Evolutionary conservation across 2,797 vertebrate genomes (phyloP).

Genomic region (Mormyrus hasselquistii): DNA sequence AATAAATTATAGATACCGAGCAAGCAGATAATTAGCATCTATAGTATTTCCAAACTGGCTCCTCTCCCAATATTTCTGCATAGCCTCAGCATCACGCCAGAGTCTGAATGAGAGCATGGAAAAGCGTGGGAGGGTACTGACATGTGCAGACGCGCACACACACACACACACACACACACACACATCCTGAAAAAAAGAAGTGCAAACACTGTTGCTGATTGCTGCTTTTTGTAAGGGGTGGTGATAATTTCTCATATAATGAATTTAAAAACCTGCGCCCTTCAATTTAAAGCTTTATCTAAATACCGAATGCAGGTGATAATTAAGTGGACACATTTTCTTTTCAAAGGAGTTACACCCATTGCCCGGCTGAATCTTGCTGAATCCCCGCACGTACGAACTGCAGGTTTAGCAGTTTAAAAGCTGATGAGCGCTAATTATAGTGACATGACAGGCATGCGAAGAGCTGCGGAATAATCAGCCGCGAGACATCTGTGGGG

Average conservation of each 20-base stretch:
- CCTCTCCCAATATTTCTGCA: conserved; percentile 7
- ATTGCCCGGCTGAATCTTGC: not conserved
- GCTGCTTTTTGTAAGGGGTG: not conserved
- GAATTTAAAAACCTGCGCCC: not conserved
- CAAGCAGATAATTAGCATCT: not conserved
- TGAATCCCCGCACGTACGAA: not conserved
- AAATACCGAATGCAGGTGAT: conserved; percentile 1
- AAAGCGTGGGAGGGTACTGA: not conserved
- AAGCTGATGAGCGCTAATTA: not conserved
- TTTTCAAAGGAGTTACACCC: not conserved
- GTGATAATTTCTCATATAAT: not conserved
- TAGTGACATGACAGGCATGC: not conserved
- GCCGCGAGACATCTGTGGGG: not conserved
- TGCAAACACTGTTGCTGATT: not conserved
- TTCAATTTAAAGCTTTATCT: not conserved
- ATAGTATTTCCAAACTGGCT: conserved; percentile 14
- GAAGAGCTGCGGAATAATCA: not conserved
- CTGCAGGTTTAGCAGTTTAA: conserved; percentile 6
- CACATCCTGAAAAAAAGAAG: not conserved
- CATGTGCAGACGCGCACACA: not conserved
- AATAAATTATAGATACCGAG: conserved; percentile 9
- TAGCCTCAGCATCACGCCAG: not conserved
- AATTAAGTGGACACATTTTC: not conserved
- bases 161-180: not conserved
- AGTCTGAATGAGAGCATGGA: conserved; percentile 1